These are phyloP conservation scores for Caenorhabditis afra DNA, from an alignment of 2,888 invertebrate species.

Conservation along the genomic window DNA sequence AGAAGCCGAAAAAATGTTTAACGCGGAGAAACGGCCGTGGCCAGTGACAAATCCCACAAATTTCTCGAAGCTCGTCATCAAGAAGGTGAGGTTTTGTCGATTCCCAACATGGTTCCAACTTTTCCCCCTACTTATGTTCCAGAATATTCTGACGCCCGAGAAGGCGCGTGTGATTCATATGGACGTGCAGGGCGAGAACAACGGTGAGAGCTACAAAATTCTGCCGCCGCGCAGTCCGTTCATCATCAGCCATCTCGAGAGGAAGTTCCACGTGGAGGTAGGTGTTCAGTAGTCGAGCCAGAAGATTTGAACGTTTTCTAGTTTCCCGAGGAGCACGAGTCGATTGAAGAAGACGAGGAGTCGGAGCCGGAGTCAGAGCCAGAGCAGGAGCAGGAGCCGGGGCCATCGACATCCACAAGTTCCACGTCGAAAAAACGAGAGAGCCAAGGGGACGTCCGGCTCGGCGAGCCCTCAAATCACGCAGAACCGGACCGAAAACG, in stretches of 20 bases:
- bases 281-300: no score
- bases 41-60: constrained; percentile 27
- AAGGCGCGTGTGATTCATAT: constrained; percentile 14
- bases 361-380: not conserved
- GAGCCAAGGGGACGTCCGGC: no score
- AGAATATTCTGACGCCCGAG: not conserved
- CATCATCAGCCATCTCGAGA: constrained; percentile 28
- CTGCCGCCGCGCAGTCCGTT: constrained; percentile 23
- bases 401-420: no score
- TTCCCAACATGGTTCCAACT: no score
- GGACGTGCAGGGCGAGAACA: constrained; percentile 35
- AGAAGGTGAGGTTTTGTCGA: constrained; percentile 3
- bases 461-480: no score
- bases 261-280: constrained; percentile 1
- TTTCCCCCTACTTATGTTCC: no score
- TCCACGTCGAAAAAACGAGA: no score
- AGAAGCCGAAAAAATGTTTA: no score
- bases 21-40: not conserved
- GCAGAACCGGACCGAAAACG: no score
- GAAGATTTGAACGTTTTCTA: not conserved
- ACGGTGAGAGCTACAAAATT: constrained; percentile 41
- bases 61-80: constrained; percentile 24
- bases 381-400: not conserved
- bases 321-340: not conserved
- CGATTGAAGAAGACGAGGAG: constrained; percentile 9